Conservation (phyloP, 2,888 invertebrate genomes). For the Chorisops tibialis region DNA sequence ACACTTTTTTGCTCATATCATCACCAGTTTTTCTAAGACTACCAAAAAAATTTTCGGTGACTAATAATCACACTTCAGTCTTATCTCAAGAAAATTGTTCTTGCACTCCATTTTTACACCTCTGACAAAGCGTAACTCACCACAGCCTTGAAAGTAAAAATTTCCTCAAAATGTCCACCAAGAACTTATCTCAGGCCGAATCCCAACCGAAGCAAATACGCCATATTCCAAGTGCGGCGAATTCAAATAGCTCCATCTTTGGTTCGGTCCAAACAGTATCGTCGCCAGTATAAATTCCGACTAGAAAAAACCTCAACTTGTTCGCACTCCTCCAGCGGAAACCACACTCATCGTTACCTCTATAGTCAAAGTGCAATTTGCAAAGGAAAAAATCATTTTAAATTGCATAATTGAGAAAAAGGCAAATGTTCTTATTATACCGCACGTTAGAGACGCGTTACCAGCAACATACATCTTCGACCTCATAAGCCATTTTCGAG, state of each 20-base stretch:
- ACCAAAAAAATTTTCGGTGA: too few species aligned
- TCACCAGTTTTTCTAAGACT: too few species aligned
- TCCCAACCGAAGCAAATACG: conserved; percentile 8
- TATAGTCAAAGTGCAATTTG: conserved; percentile 3
- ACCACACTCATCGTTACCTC: not conserved
- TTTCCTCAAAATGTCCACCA: not conserved
- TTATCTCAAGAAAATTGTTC: too few species aligned
- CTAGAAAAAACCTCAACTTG: not conserved
- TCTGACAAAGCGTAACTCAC: too few species aligned
- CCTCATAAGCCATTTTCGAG: conserved; percentile 24
- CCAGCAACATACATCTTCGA: not conserved
- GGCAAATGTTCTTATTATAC: conserved; percentile 33
- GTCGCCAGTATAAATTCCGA: not conserved
- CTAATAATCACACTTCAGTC: too few species aligned
- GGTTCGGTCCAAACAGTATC: not conserved
- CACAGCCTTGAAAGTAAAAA: too few species aligned
- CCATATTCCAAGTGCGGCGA: conserved; percentile 19
- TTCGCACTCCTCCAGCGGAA: not conserved
- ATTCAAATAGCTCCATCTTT: conserved; percentile 25
- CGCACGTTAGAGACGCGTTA: conserved; percentile 21
- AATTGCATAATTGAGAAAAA: conserved; percentile 35
- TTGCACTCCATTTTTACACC: too few species aligned
- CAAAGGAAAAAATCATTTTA: conserved; percentile 25
- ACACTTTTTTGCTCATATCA: too few species aligned
- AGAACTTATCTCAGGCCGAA: conserved; percentile 16